Evolutionary conservation across 2,888 invertebrate genomes (phyloP).

Genomic region (Acrocyrtus sp.): DNA sequence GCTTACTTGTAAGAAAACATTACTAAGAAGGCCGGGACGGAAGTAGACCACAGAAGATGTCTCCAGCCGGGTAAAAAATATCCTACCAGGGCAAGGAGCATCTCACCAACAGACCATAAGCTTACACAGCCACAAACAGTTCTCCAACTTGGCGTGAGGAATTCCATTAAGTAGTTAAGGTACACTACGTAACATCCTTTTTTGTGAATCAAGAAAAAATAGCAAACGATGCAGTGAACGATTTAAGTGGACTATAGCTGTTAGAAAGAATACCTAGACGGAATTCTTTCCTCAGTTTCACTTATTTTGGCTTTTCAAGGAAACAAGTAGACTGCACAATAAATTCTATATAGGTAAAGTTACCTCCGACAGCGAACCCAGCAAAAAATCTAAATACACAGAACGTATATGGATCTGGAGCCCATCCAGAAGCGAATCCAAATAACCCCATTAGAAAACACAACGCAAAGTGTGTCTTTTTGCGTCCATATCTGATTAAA

Average conservation of each 20-base stretch:
- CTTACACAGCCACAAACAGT: conserved; percentile 57
- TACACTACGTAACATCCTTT: conserved; percentile 57
- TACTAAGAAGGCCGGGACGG: conserved; percentile 46
- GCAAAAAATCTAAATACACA: conserved; percentile 50
- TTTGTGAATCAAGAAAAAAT: neutral
- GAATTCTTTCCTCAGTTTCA: neutral
- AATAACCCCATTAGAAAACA: conserved; percentile 54
- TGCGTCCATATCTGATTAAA: conserved; percentile 53
- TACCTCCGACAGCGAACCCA: conserved; percentile 57
- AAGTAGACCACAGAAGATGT: conserved; percentile 41
- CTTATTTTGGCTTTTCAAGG: no score
- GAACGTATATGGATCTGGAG: conserved; percentile 51
- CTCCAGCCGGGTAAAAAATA: conserved; percentile 53
- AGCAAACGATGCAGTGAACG: neutral
- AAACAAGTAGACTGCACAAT: neutral
- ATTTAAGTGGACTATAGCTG: neutral
- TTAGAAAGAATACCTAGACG: neutral
- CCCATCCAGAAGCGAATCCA: conserved; percentile 52
- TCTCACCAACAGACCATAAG: conserved; percentile 58
- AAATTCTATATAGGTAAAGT: conserved; percentile 1
- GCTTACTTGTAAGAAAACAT: conserved; percentile 56
- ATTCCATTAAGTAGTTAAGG: conserved; percentile 60
- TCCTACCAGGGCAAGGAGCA: conserved; percentile 53
- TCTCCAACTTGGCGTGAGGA: conserved; percentile 56
- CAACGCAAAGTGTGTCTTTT: conserved; percentile 52